These are phyloP conservation scores for Nymphicus hollandicus DNA, from an alignment of 2,113 vertebrate species.

Conservation along the genomic window DNA sequence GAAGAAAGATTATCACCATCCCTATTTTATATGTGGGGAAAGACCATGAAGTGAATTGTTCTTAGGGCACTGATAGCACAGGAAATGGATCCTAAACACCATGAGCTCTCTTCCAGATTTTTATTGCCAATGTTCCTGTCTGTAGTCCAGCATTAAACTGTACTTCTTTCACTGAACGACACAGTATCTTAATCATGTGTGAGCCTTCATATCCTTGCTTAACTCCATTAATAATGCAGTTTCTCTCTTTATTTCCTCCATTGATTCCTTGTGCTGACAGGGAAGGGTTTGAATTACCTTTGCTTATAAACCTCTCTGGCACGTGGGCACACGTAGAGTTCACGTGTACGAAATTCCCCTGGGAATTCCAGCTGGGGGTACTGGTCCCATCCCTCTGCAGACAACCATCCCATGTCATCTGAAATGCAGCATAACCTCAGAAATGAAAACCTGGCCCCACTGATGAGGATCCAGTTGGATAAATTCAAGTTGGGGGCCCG, in stretches of 20 bases:
- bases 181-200: neutral
- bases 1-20: neutral
- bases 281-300: neutral
- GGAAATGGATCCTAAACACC: neutral
- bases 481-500: neutral
- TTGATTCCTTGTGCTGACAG: neutral
- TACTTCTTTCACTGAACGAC: neutral
- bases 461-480: neutral
- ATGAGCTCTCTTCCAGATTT: neutral
- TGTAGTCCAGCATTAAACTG: neutral
- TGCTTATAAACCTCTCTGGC: neutral
- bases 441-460: neutral
- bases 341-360: accelerated
- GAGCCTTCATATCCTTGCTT: neutral
- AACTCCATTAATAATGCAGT: neutral
- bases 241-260: neutral
- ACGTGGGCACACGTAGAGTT: accelerated
- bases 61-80: neutral
- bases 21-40: neutral
- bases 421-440: neutral
- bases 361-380: neutral
- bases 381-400: neutral
- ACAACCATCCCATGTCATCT: accelerated
- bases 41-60: neutral
- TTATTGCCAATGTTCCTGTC: neutral